These are phyloP conservation scores for Micronisus gabar DNA, from an alignment of 2,113 vertebrate genomes.

Conservation along the genomic window DNA sequence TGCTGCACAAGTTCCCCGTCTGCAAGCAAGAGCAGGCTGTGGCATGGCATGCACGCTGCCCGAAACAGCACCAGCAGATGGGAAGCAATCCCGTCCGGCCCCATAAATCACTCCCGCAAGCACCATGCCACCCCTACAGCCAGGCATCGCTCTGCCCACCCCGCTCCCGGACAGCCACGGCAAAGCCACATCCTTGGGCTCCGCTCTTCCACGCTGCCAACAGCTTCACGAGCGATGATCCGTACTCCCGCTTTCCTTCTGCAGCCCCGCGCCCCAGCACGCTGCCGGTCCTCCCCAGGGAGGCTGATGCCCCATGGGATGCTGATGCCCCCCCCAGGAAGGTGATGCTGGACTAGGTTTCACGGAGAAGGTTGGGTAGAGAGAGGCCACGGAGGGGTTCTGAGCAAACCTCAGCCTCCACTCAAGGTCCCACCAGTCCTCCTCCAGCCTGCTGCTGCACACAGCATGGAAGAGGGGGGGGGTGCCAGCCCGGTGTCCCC, in stretches of 20 bases:
- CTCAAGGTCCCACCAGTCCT: neutral
- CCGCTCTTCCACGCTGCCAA: accelerated
- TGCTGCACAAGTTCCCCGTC: accelerated
- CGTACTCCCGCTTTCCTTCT: accelerated
- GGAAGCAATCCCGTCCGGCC: accelerated
- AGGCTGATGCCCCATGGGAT: neutral
- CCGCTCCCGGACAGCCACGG: accelerated
- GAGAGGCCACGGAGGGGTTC: neutral
- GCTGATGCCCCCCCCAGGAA: neutral
- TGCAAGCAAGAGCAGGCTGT: accelerated
- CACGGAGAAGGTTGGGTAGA: neutral
- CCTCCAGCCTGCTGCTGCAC: neutral
- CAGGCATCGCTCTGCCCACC: neutral
- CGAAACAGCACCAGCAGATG: neutral
- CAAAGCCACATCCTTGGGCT: neutral
- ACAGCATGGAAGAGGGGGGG: too few relatives aligned
- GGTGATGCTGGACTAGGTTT: accelerated
- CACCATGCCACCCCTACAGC: accelerated
- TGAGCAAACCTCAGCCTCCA: neutral
- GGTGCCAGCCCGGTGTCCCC: neutral
- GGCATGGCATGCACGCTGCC: accelerated
- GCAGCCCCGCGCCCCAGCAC: neutral
- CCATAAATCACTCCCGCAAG: neutral
- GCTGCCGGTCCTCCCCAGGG: accelerated
- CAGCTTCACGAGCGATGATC: accelerated